Conservation (phyloP, 2,113 vertebrate species). For the Malurus melanocephalus region DNA sequence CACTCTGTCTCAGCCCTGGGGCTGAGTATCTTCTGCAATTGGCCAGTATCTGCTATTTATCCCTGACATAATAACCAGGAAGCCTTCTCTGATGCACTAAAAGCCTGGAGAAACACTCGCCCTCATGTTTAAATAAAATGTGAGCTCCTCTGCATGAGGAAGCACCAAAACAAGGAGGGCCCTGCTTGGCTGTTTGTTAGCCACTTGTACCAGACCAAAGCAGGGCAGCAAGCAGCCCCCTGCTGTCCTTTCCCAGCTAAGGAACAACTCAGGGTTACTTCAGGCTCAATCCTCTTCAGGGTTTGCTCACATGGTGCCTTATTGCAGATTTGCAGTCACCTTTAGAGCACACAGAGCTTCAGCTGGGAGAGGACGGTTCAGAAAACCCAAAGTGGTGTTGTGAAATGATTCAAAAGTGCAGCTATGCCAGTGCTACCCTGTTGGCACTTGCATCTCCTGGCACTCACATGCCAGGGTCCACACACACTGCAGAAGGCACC, state of each 20-base stretch:
- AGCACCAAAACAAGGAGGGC: not conserved
- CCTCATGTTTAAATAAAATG: not conserved
- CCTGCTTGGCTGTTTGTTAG: not conserved
- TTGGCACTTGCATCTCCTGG: not conserved
- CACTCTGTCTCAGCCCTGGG: not conserved
- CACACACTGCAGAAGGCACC: fast-evolving
- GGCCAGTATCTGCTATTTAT: not conserved
- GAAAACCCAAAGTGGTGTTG: not conserved
- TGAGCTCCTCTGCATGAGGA: not conserved
- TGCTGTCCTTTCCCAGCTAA: not conserved
- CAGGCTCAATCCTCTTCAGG: not conserved
- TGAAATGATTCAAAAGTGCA: not conserved
- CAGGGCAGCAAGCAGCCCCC: not conserved
- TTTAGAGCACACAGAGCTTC: not conserved
- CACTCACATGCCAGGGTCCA: fast-evolving
- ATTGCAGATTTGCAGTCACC: not conserved
- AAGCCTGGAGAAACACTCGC: not conserved
- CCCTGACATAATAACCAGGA: not conserved
- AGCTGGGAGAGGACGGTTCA: not conserved
- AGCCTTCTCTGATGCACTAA: not conserved
- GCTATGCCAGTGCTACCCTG: not conserved
- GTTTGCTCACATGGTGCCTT: not conserved
- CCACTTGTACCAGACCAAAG: not conserved
- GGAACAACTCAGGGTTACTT: not conserved
- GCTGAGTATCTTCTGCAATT: not conserved